Evolutionary conservation across 2,888 invertebrate genomes (phyloP).

Genomic region (Yponomeuta sedellus): DNA sequence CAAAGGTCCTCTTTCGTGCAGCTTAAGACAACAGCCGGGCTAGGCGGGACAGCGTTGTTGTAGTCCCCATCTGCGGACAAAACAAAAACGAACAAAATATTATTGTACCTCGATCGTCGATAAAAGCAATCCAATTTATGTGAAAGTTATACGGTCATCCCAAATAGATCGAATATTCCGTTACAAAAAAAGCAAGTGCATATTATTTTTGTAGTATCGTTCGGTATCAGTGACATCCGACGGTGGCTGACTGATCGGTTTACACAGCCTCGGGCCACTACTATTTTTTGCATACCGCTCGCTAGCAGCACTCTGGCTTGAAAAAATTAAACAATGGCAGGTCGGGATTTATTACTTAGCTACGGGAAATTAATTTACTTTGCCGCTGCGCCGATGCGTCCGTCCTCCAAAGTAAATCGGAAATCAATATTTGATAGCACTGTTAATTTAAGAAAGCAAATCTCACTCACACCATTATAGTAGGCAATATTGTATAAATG

Average conservation of each 20-base stretch:
- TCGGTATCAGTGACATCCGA: neutral
- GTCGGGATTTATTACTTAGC: neutral
- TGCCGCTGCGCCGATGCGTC: too few relatives aligned
- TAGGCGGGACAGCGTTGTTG: neutral
- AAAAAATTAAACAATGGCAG: neutral
- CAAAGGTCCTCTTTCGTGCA: neutral
- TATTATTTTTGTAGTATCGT: slow-evolving; percentile 3
- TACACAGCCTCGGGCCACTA: neutral
- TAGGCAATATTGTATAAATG: too few relatives aligned
- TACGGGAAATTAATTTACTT: neutral
- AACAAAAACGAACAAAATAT: neutral
- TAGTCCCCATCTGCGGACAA: neutral
- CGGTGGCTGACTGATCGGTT: neutral
- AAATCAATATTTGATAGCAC: neutral
- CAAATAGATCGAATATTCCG: neutral
- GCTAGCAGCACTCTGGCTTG: neutral
- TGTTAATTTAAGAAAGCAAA: too few relatives aligned
- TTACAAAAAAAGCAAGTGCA: neutral
- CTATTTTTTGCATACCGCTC: neutral
- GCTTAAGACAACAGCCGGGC: neutral
- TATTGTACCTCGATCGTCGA: neutral
- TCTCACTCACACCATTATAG: too few relatives aligned
- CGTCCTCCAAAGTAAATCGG: neutral
- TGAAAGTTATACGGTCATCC: slow-evolving; percentile 1
- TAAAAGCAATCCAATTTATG: slow-evolving; percentile 2